Conservation (phyloP, 1,140 invertebrate genomes). For the Mactra quadrangularis region DNA sequence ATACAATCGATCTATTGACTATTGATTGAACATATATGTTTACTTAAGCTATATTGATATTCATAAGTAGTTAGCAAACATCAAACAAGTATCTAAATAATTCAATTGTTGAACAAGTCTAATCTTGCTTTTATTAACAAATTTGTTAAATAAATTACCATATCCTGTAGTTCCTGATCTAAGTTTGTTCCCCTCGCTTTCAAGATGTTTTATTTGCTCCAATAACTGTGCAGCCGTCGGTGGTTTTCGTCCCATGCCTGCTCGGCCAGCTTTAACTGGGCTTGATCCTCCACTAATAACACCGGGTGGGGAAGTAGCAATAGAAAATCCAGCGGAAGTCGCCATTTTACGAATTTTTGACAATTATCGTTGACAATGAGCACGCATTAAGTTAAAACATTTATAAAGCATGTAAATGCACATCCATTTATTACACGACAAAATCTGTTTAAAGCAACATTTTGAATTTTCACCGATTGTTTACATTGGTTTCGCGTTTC, state of each 20-base stretch:
- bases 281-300: constrained; percentile 36
- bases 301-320: constrained; percentile 50
- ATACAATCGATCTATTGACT: too few relatives aligned
- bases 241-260: constrained; percentile 35
- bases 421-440: not conserved
- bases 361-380: not conserved
- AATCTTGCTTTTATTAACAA: constrained; percentile 13
- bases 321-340: constrained; percentile 50
- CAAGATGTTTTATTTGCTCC: constrained; percentile 74
- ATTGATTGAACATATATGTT: too few relatives aligned
- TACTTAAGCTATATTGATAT: not conserved
- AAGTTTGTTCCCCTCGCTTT: constrained; percentile 78
- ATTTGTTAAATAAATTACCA: not conserved
- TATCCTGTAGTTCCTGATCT: constrained; percentile 59
- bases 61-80: not conserved
- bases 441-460: not conserved
- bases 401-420: not conserved
- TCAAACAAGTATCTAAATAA: constrained; percentile 27
- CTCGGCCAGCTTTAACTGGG: constrained; percentile 23
- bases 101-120: constrained; percentile 17
- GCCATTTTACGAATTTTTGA: constrained; percentile 19
- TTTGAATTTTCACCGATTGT: not conserved
- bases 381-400: not conserved
- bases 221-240: constrained; percentile 70
- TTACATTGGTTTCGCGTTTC: constrained; percentile 27